Conservation (phyloP, 2,888 invertebrate species). For the Ichneumoninae sp. region DNA sequence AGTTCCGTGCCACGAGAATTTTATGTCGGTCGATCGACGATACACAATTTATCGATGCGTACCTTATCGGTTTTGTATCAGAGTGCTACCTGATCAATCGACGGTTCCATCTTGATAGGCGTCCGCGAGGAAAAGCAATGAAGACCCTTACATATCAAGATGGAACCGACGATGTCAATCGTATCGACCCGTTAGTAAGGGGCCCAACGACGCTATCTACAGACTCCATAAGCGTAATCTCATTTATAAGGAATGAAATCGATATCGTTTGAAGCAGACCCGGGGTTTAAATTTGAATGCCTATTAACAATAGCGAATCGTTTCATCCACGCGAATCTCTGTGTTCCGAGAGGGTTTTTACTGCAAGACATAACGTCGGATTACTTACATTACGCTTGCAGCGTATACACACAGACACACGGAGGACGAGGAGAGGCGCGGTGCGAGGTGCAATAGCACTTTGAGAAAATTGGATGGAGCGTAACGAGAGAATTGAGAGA, state of each 20-base stretch:
- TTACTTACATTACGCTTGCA: conserved; percentile 7
- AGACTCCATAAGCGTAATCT: background rate
- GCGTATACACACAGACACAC: conserved; percentile 14
- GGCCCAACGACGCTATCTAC: background rate
- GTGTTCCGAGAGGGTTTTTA: conserved; percentile 40
- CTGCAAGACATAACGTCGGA: conserved; percentile 28
- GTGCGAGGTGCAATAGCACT: conserved; percentile 59
- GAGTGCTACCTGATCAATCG: conserved; percentile 30
- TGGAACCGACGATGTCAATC: background rate
- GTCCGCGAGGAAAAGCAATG: no score
- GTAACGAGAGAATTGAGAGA: conserved; percentile 59
- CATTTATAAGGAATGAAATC: background rate
- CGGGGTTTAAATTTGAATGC: background rate
- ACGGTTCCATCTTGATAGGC: no score
- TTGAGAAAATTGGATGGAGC: conserved; percentile 63
- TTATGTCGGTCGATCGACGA: conserved; percentile 1
- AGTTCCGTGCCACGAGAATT: background rate
- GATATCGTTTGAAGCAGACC: background rate
- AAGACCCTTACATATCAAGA: background rate
- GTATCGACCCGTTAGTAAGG: background rate
- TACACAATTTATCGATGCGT: background rate
- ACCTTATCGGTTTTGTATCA: conserved; percentile 15
- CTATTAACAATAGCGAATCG: conserved; percentile 1
- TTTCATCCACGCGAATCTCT: background rate
- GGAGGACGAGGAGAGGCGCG: background rate